Percentiles rank a stretch among this genome's conserved stretches.
Conservation (phyloP, 2,888 invertebrate species). For the Drosophila neotestacea region DNA sequence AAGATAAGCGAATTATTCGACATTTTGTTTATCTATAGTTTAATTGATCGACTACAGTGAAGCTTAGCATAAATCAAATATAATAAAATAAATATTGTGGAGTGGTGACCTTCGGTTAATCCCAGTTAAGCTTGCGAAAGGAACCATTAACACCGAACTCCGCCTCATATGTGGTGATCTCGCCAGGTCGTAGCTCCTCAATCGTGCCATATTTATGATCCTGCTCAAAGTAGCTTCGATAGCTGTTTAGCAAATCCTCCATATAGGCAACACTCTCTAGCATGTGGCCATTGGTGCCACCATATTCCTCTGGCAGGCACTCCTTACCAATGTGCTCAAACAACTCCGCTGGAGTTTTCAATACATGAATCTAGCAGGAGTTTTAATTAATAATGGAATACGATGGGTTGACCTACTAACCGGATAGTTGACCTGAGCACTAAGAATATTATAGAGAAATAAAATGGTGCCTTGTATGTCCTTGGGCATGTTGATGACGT, state of each 20-base stretch:
- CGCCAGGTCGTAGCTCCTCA: conserved; percentile 72
- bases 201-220: conserved; percentile 74
- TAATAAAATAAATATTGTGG: conserved; percentile 3
- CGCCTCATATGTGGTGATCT: conserved; percentile 72
- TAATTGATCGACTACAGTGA: conserved; percentile 68
- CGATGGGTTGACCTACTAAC: conserved; percentile 43
- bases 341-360: conserved; percentile 69
- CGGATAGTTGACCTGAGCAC: conserved; percentile 65
- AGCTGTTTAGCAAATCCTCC: conserved; percentile 78
- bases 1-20: conserved; percentile 57
- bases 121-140: conserved; percentile 74
- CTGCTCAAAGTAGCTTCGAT: conserved; percentile 77
- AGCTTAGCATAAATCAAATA: conserved; percentile 32
- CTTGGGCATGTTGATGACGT: conserved; percentile 76
- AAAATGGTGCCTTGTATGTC: conserved; percentile 70
- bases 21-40: conserved; percentile 59
- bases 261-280: conserved; percentile 76
- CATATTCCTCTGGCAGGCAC: conserved; percentile 79
- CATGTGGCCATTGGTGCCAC: conserved; percentile 78
- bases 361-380: conserved; percentile 59
- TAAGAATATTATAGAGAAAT: conserved; percentile 65
- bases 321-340: conserved; percentile 73
- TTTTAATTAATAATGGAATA: background rate
- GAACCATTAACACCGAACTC: conserved; percentile 78
- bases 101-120: conserved; percentile 48